A percentile compares a stretch with the other conserved stretches of the same genome.
Evolutionary conservation across 2,888 invertebrate species (phyloP).

Genomic region (Nomada fabriciana): DNA sequence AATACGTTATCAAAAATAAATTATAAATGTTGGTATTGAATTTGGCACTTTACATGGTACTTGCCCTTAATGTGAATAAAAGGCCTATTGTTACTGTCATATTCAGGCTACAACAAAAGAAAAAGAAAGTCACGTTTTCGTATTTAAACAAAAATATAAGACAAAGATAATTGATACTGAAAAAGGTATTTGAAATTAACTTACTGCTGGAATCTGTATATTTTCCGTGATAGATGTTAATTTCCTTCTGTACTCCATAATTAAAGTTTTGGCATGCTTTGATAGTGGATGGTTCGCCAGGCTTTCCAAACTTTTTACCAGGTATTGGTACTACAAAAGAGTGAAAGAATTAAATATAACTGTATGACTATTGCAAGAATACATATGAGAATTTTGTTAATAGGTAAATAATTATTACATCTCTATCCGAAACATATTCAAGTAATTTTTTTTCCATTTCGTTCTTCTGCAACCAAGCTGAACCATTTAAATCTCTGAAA

Average conservation of each 20-base stretch:
- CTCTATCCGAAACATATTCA: constrained; percentile 88
- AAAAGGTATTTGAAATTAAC: constrained; percentile 40
- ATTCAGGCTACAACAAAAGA: constrained; percentile 85
- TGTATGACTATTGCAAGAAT: not conserved
- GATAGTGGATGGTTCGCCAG: constrained; percentile 90
- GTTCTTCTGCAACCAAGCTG: constrained; percentile 89
- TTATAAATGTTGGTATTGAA: constrained; percentile 20
- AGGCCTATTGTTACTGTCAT: constrained; percentile 89
- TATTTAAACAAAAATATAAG: not conserved
- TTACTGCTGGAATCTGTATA: constrained; percentile 87
- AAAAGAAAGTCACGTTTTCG: not conserved
- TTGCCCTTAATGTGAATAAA: constrained; percentile 84
- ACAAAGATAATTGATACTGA: constrained; percentile 19
- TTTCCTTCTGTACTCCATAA: constrained; percentile 89
- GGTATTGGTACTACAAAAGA: constrained; percentile 87
- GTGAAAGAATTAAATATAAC: constrained; percentile 26
- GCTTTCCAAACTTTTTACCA: constrained; percentile 90
- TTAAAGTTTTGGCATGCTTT: constrained; percentile 89
- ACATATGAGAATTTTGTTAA: not conserved
- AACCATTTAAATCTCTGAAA: constrained; percentile 86
- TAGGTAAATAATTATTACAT: constrained; percentile 80
- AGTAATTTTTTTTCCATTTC: constrained; percentile 88
- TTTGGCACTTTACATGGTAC: constrained; percentile 31
- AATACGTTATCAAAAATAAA: constrained; percentile 26
- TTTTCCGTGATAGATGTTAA: constrained; percentile 87